These are phyloP conservation scores for Steinernema khuongi DNA, from an alignment of 1,140 invertebrate species.

Conservation along the genomic window DNA sequence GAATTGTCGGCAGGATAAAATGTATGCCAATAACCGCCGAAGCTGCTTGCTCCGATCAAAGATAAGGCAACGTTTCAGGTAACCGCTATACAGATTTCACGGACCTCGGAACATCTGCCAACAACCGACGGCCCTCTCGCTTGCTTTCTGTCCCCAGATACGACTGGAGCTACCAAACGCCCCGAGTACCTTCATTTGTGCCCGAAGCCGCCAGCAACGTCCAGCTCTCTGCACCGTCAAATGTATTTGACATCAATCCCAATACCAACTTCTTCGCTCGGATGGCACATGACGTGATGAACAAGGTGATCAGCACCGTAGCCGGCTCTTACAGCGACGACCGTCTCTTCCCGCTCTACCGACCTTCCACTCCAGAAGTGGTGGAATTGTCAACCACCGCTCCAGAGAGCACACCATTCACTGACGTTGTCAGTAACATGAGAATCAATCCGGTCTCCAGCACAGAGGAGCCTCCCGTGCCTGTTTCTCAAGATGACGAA, in stretches of 20 bases:
- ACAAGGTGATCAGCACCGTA: not conserved
- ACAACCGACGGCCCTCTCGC: not conserved
- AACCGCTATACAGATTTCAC: not conserved
- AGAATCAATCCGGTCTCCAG: not conserved
- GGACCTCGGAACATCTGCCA: not conserved
- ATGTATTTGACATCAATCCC: not conserved
- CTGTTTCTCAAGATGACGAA: not conserved
- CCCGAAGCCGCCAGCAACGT: not conserved
- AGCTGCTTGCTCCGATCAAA: too few species aligned
- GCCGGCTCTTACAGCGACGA: conserved; percentile 1
- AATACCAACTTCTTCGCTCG: not conserved
- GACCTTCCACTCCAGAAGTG: not conserved
- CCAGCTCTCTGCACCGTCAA: not conserved
- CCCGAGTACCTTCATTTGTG: not conserved
- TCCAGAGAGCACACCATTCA: not conserved
- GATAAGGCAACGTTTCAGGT: not conserved
- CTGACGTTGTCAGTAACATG: not conserved
- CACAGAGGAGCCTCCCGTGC: not conserved
- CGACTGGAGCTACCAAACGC: not conserved
- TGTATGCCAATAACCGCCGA: too few species aligned
- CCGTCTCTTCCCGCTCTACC: not conserved
- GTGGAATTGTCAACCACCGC: not conserved
- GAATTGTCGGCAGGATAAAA: too few species aligned
- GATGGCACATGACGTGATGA: conserved; percentile 8
- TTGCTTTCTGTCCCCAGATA: not conserved